These are phyloP conservation scores for Orthonyx spaldingii DNA, from an alignment of 2,113 vertebrate genomes.

Conservation along the genomic window DNA sequence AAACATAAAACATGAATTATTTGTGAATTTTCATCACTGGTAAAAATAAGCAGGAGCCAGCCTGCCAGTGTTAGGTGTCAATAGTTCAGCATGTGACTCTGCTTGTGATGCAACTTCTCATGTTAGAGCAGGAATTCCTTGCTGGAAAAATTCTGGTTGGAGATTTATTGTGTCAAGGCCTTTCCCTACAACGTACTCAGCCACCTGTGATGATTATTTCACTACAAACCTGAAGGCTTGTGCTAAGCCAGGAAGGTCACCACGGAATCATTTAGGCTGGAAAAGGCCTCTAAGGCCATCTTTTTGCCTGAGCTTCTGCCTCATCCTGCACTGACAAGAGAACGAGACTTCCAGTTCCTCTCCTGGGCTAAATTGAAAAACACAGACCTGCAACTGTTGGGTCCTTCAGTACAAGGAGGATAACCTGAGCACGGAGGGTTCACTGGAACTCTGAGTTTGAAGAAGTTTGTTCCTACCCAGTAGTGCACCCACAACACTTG, in stretches of 20 bases:
- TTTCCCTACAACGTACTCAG: not conserved
- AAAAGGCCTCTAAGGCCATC: not conserved
- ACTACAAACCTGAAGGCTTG: not conserved
- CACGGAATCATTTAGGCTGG: not conserved
- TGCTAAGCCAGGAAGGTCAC: not conserved
- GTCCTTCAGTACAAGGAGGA: not conserved
- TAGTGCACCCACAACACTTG: not conserved
- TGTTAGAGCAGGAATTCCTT: not conserved
- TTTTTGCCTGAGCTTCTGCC: not conserved
- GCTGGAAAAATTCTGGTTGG: not conserved
- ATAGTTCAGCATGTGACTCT: not conserved
- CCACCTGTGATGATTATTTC: not conserved
- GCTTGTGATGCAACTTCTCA: not conserved
- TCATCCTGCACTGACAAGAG: not conserved
- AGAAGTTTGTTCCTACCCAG: not conserved
- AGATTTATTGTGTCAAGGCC: constrained; percentile 5
- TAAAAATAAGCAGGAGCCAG: not conserved
- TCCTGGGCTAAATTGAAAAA: not conserved
- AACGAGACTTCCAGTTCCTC: not conserved
- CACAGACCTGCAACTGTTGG: not conserved
- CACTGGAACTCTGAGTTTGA: not conserved
- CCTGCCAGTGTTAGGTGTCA: not conserved
- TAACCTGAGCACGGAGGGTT: not conserved
- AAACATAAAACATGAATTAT: not conserved
- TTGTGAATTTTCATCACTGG: not conserved